Base-by-base conservation (phyloP, 2,888 invertebrate genomes). In the Crossocerus cetratus region DNA sequence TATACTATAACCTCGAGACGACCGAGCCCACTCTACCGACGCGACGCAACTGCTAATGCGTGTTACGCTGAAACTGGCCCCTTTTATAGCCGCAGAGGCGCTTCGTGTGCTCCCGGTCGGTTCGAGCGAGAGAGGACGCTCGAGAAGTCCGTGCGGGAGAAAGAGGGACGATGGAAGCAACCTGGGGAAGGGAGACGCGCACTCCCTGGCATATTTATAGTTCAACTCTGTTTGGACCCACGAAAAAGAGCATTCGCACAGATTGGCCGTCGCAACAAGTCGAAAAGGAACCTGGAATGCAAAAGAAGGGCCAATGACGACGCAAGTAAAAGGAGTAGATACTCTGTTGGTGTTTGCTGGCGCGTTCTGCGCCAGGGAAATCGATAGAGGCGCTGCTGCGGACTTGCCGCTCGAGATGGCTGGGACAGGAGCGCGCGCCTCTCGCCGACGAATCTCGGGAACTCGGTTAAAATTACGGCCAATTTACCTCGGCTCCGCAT, bases 61-160 rank as follows among this genome's bases (percentile, higher is more conserved):
- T 70, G 65, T 68, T 72, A 63, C 69, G 53, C 53, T 72, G 32
- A 21, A 43, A 21, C 63, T 62, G 54, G 59, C 44, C 67, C 55
- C 76, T 77, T 82, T 81, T 84, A 84, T 84, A 80, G 69, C 69
- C 63, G 61, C 65, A 56, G 66, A 22, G 43, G 23, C 64, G 62
- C 63, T 65, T 45, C 66, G 14, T 43, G 20, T 13, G 32, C 16
- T 53, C 63, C 16, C 18, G 20, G 32, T 13, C 1, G 3, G 22
- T 18, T 1, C 11, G 2, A 60, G 32, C 60, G 60, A 74, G 61
- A 73, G 8, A 16, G 54, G 21, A 32, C 20, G 56, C 4, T n/a
- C 18, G 56, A 14, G 49, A 49, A n/a, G 14, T 14, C 8, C 13
- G 43, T 5, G 43, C 45, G 68, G 43, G 23, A 63, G 42, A 13